Base-by-base conservation (phyloP, 2,797 vertebrate genomes). In the Gymnoscopelus braueri region DNA sequence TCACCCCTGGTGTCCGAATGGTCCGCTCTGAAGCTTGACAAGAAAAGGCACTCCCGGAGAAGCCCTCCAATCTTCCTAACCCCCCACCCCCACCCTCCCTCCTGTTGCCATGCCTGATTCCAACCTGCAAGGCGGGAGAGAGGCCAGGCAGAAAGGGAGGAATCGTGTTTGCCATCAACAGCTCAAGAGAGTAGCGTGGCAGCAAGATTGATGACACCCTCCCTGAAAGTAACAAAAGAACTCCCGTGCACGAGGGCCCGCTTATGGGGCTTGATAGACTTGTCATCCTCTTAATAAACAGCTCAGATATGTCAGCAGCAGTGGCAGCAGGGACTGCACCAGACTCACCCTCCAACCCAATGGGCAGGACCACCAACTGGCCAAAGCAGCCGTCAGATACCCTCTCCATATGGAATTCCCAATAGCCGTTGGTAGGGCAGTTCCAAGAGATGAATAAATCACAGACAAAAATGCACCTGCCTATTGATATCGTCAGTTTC, bases 251-350 rank as follows among this genome's bases (percentile, higher is more conserved):
- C 93, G 91, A 94, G 92, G 93, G 93, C 87, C 95, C 93, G 93
- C 94, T 96, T 95, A 95, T 94, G 94, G 94, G 92, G 85, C 93
- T 95, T 95, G 94, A 96, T 96, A 94, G 95, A 96, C 95, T 96
- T 96, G 95, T 95, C 95, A 96, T 95, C 94, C 94, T 94, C 95
- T 96, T 96, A 95, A 96, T 95, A 96, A 96, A 96, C 95, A 94
- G 92, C 91, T 32, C 92, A 91, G 94, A 94, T 94, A 91, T 94
- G 94, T 94, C 90, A 84, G 90, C 76, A 71, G 92, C 88, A 87
- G 89, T 89, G 90, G 92, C 81, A 77, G 86, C 74, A 71, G 89
- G 78, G 86, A 93, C 87, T 79, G 84, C 80, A 84, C 89, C 90
- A 86, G 77, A 90, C 79, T 84, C 79, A 79, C 87, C 88, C 84